Evolutionary conservation across 2,797 vertebrate genomes (phyloP).

Genomic region (Fratercula arctica): DNA sequence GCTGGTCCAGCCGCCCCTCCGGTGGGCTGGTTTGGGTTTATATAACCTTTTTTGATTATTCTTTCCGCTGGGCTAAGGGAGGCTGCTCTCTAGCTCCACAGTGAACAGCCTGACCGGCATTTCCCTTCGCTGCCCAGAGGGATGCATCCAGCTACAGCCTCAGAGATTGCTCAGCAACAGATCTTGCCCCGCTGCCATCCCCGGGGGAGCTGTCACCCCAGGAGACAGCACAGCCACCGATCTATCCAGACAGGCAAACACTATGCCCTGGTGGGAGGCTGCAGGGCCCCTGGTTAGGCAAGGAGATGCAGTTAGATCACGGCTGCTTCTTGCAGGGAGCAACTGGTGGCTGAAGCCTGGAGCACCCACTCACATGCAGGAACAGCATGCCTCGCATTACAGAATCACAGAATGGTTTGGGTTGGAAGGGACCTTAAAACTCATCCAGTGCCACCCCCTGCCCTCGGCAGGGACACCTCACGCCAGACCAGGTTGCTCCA

Average conservation of each 20-base stretch:
- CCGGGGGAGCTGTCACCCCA: neutral
- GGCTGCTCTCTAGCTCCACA: neutral
- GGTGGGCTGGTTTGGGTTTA: neutral
- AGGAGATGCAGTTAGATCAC: neutral
- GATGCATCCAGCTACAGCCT: neutral
- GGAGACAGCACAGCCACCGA: neutral
- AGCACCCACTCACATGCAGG: neutral
- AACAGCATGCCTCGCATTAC: neutral
- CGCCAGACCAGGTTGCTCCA: neutral
- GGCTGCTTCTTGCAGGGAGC: neutral
- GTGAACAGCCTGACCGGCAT: neutral
- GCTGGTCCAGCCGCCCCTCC: fast-evolving
- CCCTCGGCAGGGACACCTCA: neutral
- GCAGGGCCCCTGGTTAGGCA: neutral
- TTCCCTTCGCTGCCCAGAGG: neutral
- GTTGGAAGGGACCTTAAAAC: neutral
- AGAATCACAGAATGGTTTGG: neutral
- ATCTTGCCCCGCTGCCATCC: neutral
- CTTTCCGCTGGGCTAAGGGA: neutral
- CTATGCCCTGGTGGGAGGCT: neutral
- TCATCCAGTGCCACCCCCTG: neutral
- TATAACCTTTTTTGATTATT: neutral
- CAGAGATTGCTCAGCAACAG: neutral
- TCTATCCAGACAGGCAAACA: neutral
- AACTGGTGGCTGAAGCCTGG: neutral